phyloP scores from a whole-genome alignment of 2,888 invertebrate species.

The Microchrysa polita region DNA sequence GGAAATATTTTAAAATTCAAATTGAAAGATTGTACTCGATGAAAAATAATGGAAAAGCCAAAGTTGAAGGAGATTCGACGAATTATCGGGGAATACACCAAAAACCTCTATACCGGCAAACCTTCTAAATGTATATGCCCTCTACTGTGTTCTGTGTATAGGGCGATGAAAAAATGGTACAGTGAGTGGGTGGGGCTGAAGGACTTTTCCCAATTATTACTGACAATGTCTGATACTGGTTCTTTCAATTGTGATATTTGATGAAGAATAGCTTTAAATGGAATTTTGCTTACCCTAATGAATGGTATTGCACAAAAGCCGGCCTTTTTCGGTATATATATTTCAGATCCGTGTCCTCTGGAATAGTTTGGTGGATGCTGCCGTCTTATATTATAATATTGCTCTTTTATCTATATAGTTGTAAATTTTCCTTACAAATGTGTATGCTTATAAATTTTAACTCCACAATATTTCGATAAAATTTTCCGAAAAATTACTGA shows the following conservation, averaged over 20 bases:
- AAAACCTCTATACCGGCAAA: conserved; percentile 20
- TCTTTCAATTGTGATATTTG: neutral
- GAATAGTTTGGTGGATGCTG: conserved; percentile 14
- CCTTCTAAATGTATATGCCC: neutral
- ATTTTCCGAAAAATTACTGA: conserved; percentile 27
- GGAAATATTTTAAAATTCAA: conserved; percentile 18
- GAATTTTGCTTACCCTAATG: conserved; percentile 12
- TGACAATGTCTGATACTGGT: neutral
- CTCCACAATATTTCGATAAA: conserved; percentile 30
- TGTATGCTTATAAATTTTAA: conserved; percentile 25
- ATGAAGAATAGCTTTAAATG: neutral
- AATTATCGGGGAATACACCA: neutral
- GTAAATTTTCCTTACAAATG: conserved; percentile 38
- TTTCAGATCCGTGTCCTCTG: neutral
- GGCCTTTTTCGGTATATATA: neutral
- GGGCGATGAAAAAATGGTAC: conserved; percentile 5
- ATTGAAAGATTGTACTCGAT: neutral
- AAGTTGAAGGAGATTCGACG: neutral
- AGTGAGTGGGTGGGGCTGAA: conserved; percentile 38
- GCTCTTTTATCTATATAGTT: conserved; percentile 34
- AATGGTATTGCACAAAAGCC: neutral
- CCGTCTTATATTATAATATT: conserved; percentile 39
- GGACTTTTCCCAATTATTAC: neutral
- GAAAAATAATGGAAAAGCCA: neutral
- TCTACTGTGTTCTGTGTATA: no score